Evolutionary conservation across 2,797 vertebrate species (phyloP).

Genomic region (Brotula barbata): DNA sequence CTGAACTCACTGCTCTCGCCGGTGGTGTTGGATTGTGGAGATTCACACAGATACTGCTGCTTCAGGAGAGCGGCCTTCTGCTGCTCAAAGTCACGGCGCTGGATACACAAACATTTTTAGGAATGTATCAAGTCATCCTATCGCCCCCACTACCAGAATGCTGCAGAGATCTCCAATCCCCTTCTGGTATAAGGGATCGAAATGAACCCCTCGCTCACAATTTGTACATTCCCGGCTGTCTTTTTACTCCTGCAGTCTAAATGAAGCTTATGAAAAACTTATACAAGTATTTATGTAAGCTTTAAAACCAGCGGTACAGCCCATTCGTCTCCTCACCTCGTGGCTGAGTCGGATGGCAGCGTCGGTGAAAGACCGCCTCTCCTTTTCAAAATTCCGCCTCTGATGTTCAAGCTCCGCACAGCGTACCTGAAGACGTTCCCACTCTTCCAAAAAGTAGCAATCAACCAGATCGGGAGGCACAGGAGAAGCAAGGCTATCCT

Average conservation of each 20-base stretch:
- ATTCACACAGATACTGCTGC: slow-evolving; percentile 70
- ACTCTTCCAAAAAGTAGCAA: slow-evolving; percentile 81
- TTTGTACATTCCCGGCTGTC: too few relatives aligned
- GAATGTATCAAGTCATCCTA: too few relatives aligned
- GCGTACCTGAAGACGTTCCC: slow-evolving; percentile 75
- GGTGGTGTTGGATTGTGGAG: slow-evolving; percentile 36
- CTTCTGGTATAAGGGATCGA: too few relatives aligned
- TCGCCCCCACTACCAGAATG: too few relatives aligned
- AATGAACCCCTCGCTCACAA: too few relatives aligned
- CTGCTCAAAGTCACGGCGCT: slow-evolving; percentile 77
- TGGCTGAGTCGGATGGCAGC: slow-evolving; percentile 81
- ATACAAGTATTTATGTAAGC: too few relatives aligned
- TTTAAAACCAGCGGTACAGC: background rate
- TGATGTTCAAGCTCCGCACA: slow-evolving; percentile 71
- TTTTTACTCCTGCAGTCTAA: too few relatives aligned
- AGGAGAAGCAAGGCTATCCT: slow-evolving; percentile 67
- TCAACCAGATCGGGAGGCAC: slow-evolving; percentile 65
- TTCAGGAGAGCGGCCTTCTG: slow-evolving; percentile 70
- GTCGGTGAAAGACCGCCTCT: slow-evolving; percentile 80
- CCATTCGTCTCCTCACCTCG: slow-evolving; percentile 66
- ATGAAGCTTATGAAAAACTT: too few relatives aligned
- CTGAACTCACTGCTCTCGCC: slow-evolving; percentile 66
- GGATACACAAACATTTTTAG: slow-evolving; percentile 15
- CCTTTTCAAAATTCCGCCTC: slow-evolving; percentile 75
- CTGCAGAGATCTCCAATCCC: too few relatives aligned